These are phyloP conservation scores for Aleiodes testaceus DNA, from an alignment of 2,888 invertebrate species.

Conservation along the genomic window DNA sequence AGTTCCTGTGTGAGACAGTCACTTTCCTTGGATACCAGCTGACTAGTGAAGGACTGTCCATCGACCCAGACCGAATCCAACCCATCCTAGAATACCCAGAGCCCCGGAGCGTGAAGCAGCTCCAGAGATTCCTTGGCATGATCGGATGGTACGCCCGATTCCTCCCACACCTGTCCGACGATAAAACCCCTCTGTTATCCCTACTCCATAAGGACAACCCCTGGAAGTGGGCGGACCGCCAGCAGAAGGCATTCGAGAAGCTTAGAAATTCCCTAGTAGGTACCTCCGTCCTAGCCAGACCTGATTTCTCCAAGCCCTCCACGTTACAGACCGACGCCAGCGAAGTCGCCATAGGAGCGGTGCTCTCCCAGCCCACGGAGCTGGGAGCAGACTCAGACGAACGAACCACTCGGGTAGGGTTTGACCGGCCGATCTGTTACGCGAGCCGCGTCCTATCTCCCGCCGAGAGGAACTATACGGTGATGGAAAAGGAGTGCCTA, in stretches of 20 bases:
- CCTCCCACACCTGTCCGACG: slow-evolving; percentile 4
- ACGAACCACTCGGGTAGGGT: neutral
- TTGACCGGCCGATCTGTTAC: neutral
- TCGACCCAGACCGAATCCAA: too few relatives aligned
- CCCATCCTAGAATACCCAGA: too few relatives aligned
- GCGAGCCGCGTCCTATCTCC: neutral
- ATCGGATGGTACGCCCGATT: slow-evolving; percentile 50
- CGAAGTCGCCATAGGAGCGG: neutral
- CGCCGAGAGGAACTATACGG: neutral
- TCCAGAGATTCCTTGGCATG: slow-evolving; percentile 36
- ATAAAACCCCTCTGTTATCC: slow-evolving; percentile 1
- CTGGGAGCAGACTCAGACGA: too few relatives aligned
- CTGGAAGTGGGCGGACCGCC: slow-evolving; percentile 29
- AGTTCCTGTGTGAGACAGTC: neutral
- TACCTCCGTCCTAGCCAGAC: slow-evolving; percentile 37
- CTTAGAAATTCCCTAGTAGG: neutral
- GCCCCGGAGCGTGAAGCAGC: too few relatives aligned
- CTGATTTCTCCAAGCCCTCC: slow-evolving; percentile 32
- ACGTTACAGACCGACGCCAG: slow-evolving; percentile 37
- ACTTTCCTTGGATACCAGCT: neutral
- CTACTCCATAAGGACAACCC: neutral
- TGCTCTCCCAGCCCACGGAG: too few relatives aligned
- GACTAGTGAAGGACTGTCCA: too few relatives aligned
- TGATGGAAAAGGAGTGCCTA: neutral
- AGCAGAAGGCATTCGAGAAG: slow-evolving; percentile 23